Conservation (phyloP, 92 coral and sea anemone species). For the Zoanthus sansibaricus region DNA sequence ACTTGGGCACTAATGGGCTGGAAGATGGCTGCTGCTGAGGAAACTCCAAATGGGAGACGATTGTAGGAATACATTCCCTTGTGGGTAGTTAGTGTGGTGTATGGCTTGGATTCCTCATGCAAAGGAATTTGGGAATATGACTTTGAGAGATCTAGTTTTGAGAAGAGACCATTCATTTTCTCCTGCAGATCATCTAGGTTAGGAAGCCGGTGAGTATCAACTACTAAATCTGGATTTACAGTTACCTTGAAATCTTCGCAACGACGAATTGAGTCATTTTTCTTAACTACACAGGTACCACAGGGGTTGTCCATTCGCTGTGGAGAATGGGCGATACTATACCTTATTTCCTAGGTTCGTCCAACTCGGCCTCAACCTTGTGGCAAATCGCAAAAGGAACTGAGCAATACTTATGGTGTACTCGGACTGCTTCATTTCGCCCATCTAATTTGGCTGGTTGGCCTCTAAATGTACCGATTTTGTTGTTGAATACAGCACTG, state of each 20-base stretch:
- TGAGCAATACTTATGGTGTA: not conserved
- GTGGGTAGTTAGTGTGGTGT: constrained; percentile 15
- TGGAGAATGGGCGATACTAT: not conserved
- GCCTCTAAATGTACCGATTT: constrained; percentile 8
- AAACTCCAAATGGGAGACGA: constrained; percentile 9
- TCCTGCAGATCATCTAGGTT: constrained; percentile 1
- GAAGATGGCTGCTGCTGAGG: constrained; percentile 31
- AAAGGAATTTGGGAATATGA: constrained; percentile 10
- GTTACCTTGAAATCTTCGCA: constrained; percentile 33
- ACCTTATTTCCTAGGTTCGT: not conserved
- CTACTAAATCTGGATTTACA: not conserved
- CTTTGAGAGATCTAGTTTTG: constrained; percentile 18
- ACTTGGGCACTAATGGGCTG: not conserved
- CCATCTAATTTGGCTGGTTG: not conserved
- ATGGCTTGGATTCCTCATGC: constrained; percentile 6
- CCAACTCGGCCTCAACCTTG: not conserved
- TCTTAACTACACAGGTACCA: not conserved
- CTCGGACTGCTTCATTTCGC: not conserved
- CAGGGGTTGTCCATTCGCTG: not conserved
- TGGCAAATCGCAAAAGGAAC: not conserved
- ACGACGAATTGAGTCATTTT: not conserved
- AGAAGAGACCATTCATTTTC: not conserved
- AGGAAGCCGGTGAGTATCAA: constrained; percentile 14
- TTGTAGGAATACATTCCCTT: constrained; percentile 29
- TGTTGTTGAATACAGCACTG: constrained; percentile 10